phyloP scores from a whole-genome alignment of 2,888 invertebrate species.

The Ganaspis brasiliensis region DNA sequence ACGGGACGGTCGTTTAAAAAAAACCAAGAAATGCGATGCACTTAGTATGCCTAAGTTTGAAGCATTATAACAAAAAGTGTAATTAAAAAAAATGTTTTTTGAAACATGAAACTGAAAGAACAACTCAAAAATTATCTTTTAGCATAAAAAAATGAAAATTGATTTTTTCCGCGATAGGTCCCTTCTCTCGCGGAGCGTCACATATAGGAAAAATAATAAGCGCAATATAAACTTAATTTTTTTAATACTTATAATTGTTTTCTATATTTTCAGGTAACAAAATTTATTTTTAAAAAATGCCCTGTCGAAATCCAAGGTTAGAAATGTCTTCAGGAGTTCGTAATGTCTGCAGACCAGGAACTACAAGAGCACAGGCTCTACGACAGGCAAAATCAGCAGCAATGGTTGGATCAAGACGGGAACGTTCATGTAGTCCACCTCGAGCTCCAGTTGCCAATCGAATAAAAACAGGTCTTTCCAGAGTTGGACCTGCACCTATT shows the following conservation, averaged over 20 bases:
- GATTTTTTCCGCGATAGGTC: too few relatives aligned
- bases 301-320: slow-evolving; percentile 9
- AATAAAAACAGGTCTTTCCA: background rate
- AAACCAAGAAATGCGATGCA: too few relatives aligned
- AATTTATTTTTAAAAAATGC: background rate
- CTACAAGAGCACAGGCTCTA: slow-evolving; percentile 1
- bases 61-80: too few relatives aligned
- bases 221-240: too few relatives aligned
- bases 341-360: slow-evolving; percentile 10
- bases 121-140: too few relatives aligned
- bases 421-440: background rate
- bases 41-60: too few relatives aligned
- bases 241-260: background rate
- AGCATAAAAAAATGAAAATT: too few relatives aligned
- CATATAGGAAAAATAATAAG: too few relatives aligned
- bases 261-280: background rate
- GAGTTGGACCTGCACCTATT: slow-evolving; percentile 53
- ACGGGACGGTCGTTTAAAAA: too few relatives aligned
- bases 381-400: slow-evolving; percentile 15
- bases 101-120: too few relatives aligned
- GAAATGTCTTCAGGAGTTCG: background rate
- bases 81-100: too few relatives aligned
- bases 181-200: too few relatives aligned
- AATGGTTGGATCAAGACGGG: background rate
- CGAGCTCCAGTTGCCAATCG: background rate